Evolutionary conservation across 2,113 vertebrate species (phyloP).

Genomic region (Toxotes chatareus): DNA sequence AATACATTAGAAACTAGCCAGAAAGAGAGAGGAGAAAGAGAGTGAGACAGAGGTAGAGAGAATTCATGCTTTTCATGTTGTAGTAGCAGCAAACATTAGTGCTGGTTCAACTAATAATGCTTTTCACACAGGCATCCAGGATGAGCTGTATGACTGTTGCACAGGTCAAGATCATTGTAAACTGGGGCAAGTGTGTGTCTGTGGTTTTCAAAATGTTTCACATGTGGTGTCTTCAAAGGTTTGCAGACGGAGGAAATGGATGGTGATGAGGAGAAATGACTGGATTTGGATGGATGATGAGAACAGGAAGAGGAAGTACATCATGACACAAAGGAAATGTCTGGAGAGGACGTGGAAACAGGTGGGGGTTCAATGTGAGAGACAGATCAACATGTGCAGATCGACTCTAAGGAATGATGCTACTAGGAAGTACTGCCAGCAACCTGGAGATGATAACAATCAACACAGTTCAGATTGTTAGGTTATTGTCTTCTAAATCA

Average conservation of each 20-base stretch:
- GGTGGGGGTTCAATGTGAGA: constrained; percentile 42
- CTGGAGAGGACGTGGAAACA: constrained; percentile 60
- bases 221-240: constrained; percentile 31
- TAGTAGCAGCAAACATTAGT: constrained; percentile 31
- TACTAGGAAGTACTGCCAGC: not conserved
- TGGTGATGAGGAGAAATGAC: constrained; percentile 4
- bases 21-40: constrained; percentile 26
- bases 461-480: not conserved
- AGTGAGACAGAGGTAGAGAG: constrained; percentile 34
- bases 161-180: constrained; percentile 23
- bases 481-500: constrained; percentile 3
- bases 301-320: constrained; percentile 60
- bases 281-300: constrained; percentile 26
- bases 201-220: not conserved
- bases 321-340: constrained; percentile 55
- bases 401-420: not conserved
- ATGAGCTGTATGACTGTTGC: constrained; percentile 1
- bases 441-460: constrained; percentile 9
- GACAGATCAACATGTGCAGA: constrained; percentile 28
- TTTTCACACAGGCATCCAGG: constrained; percentile 19
- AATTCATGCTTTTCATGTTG: constrained; percentile 29
- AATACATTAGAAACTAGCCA: constrained; percentile 74
- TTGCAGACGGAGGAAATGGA: constrained; percentile 20
- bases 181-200: not conserved
- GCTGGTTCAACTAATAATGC: not conserved